Base-by-base conservation (phyloP, 2,113 vertebrate species). In the Hemiscyllium ocellatum region DNA sequence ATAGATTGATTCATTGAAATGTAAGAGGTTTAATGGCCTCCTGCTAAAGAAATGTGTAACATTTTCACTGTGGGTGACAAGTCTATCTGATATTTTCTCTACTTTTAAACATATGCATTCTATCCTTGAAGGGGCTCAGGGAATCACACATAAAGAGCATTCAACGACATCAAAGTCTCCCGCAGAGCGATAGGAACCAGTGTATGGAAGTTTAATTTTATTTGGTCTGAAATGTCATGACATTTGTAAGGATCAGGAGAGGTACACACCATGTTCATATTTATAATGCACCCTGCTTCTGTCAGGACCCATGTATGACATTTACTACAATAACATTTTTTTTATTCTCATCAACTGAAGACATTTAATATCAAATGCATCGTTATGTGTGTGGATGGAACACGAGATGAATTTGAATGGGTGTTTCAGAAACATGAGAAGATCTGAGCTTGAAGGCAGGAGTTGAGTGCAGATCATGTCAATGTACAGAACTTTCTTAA, bases 221-320 rank as follows among this genome's bases (percentile, higher is more conserved):
- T 50, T 12, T 70, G 66, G 93, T 90, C 42, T 26, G n/a, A 94
- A 94, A 94, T 94, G 37, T 47, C 93, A 70, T 72, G 93, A 70
- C 93, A 94, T 94, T 94, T 94, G 93, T 47, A 47, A 70, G 93
- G 20, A 47, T 47, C 66, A 26, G 29, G 90, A 24, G 47, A 89
- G 26, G 61, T n/a, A 37, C 90, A 68, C 42, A 50, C 65, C 66
- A 26, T 3, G 70, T 26, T 50, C n/a, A 65, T 29, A 91, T 7
- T 65, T 65, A 65, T 8, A 65, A 61, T 19, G 65, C 15, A 4
- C 1, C 52, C 26, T 6, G 12, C 29, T 65, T 56, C 87, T n/a
- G 56, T 29, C 26, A 17, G 56, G 87, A 33, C 50, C 50, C 24
- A 13, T 29, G 22, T 4, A 50, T 70, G 93, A 68, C 93, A 94